Conservation (phyloP, 2,113 vertebrate genomes). For the Macrotis lagotis region DNA sequence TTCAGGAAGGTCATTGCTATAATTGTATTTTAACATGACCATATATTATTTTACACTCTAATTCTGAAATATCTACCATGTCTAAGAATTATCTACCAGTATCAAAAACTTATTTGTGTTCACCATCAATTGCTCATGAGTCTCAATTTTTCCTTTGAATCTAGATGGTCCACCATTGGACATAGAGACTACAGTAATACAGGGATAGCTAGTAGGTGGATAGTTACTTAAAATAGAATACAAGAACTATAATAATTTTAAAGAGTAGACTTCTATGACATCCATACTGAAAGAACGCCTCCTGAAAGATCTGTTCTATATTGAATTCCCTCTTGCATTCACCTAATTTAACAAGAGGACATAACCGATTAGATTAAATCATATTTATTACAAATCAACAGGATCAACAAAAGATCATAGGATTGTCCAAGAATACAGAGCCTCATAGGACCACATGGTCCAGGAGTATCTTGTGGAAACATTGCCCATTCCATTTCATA, state of each 20-base stretch:
- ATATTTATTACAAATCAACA: background rate
- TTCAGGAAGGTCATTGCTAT: slow-evolving; percentile 39
- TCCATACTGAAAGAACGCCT: background rate
- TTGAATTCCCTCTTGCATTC: background rate
- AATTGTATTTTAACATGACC: slow-evolving; percentile 43
- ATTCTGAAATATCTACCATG: background rate
- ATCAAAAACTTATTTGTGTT: background rate
- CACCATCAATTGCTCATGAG: background rate
- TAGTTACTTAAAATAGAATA: background rate
- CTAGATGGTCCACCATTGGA: background rate
- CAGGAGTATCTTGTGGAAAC: background rate
- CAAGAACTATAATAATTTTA: background rate
- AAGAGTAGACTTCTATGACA: background rate
- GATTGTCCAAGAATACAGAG: too few relatives aligned
- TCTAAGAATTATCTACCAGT: background rate
- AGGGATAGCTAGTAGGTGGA: background rate
- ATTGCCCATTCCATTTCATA: background rate
- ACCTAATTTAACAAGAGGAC: background rate
- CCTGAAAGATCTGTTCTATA: background rate
- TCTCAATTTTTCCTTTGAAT: background rate
- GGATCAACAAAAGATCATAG: background rate
- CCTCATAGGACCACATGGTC: background rate
- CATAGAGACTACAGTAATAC: background rate
- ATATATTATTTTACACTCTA: background rate
- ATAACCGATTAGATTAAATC: background rate